Conservation (phyloP, 2,888 invertebrate genomes). For the Chrysotoxum bicinctum region DNA sequence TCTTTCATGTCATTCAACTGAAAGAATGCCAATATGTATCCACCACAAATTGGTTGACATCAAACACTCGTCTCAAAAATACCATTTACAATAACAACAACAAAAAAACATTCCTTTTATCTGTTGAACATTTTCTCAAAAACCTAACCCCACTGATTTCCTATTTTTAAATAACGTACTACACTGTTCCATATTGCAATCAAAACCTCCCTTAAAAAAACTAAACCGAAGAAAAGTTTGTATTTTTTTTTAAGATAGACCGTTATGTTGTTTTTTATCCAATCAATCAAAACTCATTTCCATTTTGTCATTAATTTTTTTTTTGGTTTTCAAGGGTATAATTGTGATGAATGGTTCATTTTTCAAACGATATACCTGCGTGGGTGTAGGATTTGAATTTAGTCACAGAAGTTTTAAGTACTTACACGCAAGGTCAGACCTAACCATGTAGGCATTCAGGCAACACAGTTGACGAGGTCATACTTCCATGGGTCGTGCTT, state of each 20-base stretch:
- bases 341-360: not conserved
- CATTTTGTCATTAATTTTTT: constrained; percentile 42
- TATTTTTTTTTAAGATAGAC: constrained; percentile 67
- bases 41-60: constrained; percentile 65
- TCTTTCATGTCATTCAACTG: constrained; percentile 66
- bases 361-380: not conserved
- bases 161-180: not conserved
- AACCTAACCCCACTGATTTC: constrained; percentile 33
- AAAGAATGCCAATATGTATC: constrained; percentile 66
- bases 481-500: not conserved
- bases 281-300: constrained; percentile 62
- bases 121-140: constrained; percentile 53
- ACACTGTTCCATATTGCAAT: not conserved
- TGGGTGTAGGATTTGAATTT: not conserved
- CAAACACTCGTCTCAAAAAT: constrained; percentile 55
- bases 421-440: not conserved
- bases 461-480: not conserved
- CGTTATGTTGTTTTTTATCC: constrained; percentile 52
- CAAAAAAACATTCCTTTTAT: constrained; percentile 41
- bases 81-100: not conserved
- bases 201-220: constrained; percentile 47
- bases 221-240: constrained; percentile 60
- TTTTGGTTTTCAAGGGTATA: not conserved
- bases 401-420: not conserved
- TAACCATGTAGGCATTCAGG: not conserved